phyloP scores from a whole-genome alignment of 2,888 invertebrate genomes.

The Gymnocheta viridis region DNA sequence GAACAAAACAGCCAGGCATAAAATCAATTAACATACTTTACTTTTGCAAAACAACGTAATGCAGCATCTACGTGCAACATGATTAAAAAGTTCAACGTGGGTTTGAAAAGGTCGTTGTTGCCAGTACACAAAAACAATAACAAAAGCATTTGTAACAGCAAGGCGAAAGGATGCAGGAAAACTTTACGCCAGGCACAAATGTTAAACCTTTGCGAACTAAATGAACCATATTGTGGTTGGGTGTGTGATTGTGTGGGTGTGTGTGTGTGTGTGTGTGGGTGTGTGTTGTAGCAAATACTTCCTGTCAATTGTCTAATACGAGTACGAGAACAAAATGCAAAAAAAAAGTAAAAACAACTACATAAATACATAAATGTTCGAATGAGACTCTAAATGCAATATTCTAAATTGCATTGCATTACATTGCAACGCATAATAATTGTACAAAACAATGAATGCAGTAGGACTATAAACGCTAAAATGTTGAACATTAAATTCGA shows the following conservation, averaged over 20 bases:
- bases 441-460: slow-evolving; percentile 55
- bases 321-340: slow-evolving; percentile 5
- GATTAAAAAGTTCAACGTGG: slow-evolving; percentile 51
- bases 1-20: slow-evolving; percentile 24
- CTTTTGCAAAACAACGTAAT: slow-evolving; percentile 18
- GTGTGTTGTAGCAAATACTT: slow-evolving; percentile 31
- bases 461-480: slow-evolving; percentile 21
- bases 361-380: slow-evolving; percentile 25
- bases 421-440: slow-evolving; percentile 40
- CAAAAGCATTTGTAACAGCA: neutral
- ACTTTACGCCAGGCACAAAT: slow-evolving; percentile 24
- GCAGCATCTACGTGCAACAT: slow-evolving; percentile 32
- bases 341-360: too few species aligned
- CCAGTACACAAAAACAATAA: slow-evolving; percentile 36
- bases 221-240: slow-evolving; percentile 51
- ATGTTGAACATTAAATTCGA: slow-evolving; percentile 38
- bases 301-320: slow-evolving; percentile 41
- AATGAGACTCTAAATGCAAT: slow-evolving; percentile 17
- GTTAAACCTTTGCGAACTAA: slow-evolving; percentile 53
- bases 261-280: too few species aligned
- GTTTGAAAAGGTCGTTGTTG: slow-evolving; percentile 45
- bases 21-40: slow-evolving; percentile 61
- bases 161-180: neutral
- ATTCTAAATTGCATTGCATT: slow-evolving; percentile 51
- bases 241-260: too few species aligned